Base-by-base conservation (phyloP, 2,113 vertebrate genomes). In the Herpetotheres cachinnans region DNA sequence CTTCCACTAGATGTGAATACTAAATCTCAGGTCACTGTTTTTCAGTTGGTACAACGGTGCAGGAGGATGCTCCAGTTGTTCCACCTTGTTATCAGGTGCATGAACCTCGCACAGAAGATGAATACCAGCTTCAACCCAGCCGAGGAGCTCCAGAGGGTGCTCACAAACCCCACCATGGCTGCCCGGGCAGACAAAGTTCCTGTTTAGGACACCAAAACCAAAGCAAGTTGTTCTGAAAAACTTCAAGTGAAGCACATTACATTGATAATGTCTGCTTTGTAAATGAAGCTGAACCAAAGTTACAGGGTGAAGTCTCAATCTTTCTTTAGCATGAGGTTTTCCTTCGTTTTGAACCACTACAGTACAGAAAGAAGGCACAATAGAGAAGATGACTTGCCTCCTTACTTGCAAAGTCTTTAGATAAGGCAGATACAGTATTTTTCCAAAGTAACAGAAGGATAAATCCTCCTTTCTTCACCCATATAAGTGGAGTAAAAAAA, bases 231-330 rank as follows among this genome's bases (percentile, higher is more conserved):
- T 26, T 72, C 5, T 29, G 46, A 55, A 84, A 62, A 58, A 11
- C 5, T 25, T 18, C 4, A 47, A 7, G 38, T 8, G 55, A 58
- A 93, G 44, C 25, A 5, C 21, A 3, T 5, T 16, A 6, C 30
- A 24, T 10, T 62, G 50, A 32, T 74, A 29, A 32, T 0, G 0
- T 3, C 11, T n/a, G 40, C n/a, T 38, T 25, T 36, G 40, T 6
- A 29, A 20, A 27, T 25, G 3, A 20, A 58, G 7, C 5, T 25
- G 18, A 56, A 10, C 34, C 70, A n/a, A 44, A 63, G 5, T 10
- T 7, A 42, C 30, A 40, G 40, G 6, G 5, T 7, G 9, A 65
- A 40, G 17, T 13, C 36, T 73, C 34, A 59, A 2, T 13, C 38
- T 62, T 32, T 16, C 24, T 34, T 67, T 20, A 3, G 0, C 3